Base-by-base conservation (phyloP, 2,888 invertebrate genomes). In the Toxonevra muliebris region DNA sequence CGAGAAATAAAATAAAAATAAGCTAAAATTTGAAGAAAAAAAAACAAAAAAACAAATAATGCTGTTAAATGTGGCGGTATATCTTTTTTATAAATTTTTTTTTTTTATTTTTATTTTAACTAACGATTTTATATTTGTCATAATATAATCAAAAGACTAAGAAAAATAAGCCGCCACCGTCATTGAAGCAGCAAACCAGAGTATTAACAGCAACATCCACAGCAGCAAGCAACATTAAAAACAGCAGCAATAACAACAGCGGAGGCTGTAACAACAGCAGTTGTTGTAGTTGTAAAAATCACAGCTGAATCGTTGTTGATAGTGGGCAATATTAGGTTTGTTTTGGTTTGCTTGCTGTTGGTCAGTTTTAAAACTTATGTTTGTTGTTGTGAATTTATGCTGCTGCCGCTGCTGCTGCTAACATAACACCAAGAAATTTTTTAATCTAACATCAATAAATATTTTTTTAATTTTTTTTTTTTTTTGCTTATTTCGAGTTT, bases 361-460 rank as follows among this genome's bases (percentile, higher is more conserved):
- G 30, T 30, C 30, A 30, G 30, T 30, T 30, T 30, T 4, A 30
- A 30, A 30, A 30, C 30, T 7, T 4, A 30, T 30, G 30, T 30
- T 30, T 30, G 30, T 7, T 30, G 30, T 30, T 30, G 30, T 30
- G 30, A 30, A 45, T 52, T 60, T 69, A 63, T 66, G 65, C 50
- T 15, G 15, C 10, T 58, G 48, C 58, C 53, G 53, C 17, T 52
- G 66, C 48, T 64, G 53, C 17, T 63, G 65, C 48, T 58, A 63
- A 65, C 66, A 45, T 45, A 61, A 61, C 55, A 30, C 30, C 30
- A 30, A 30, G 30, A 30, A 30, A 30, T 30, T 30, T 30, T 30
- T 30, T 30, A 30, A 30, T 30, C 30, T 30, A 30, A 30, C 30
- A 30, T 30, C 30, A 30, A 30, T 30, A 30, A 30, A 30, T 30